phyloP scores from a whole-genome alignment of 2,113 vertebrate species.

The Cichladusa arquata region DNA sequence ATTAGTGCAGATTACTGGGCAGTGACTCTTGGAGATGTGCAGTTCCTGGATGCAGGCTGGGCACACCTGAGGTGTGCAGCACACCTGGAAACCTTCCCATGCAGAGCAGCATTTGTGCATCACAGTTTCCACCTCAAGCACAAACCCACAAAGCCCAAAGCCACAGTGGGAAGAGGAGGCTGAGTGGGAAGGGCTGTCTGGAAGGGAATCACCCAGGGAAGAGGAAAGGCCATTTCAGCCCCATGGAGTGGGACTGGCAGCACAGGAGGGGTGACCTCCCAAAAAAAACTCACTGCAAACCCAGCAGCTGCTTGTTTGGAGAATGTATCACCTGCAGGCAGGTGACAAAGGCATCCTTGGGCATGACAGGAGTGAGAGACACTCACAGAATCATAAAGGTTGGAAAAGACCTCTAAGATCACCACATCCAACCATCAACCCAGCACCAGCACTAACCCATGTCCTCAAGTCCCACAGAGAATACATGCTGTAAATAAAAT shows the following conservation, averaged over 20 bases:
- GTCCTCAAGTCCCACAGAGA: not conserved
- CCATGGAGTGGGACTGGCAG: not conserved
- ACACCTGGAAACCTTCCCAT: not conserved
- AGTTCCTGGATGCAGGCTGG: not conserved
- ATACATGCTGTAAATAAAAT: not conserved
- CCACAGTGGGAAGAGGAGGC: not conserved
- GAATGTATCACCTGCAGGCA: not conserved
- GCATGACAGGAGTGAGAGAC: not conserved
- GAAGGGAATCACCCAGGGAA: not conserved
- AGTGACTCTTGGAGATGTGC: not conserved
- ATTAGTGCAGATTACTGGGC: not conserved
- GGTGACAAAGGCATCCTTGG: not conserved
- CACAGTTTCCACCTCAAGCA: no score
- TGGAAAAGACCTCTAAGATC: not conserved
- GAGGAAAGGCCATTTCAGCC: not conserved
- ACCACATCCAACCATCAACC: not conserved
- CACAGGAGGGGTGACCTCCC: not conserved
- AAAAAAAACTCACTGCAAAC: not conserved
- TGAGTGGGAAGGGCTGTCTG: not conserved
- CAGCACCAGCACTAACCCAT: not conserved
- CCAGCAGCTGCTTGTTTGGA: not conserved
- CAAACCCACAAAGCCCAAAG: not conserved
- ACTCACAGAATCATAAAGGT: not conserved
- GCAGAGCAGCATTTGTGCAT: not conserved
- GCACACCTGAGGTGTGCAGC: not conserved